phyloP scores from a whole-genome alignment of 2,888 invertebrate species.

The Mythimna pallens region DNA sequence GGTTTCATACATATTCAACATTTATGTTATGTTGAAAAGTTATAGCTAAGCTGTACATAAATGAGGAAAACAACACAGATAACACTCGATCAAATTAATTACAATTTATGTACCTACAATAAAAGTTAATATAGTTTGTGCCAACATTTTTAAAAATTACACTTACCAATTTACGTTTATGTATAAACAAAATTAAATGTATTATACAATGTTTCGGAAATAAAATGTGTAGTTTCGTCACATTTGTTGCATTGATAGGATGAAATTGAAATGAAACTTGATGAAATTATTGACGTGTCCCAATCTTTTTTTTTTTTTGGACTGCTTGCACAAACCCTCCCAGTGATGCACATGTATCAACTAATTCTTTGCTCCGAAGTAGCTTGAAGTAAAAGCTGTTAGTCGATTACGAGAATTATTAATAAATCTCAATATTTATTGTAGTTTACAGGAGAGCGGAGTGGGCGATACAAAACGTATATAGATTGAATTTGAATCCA shows the following conservation, averaged over 20 bases:
- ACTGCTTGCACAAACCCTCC: constrained; percentile 26
- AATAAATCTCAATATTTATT: background rate
- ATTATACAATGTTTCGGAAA: constrained; percentile 31
- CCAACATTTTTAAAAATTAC: background rate
- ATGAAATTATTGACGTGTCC: constrained; percentile 63
- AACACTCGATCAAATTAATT: background rate
- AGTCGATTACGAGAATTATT: constrained; percentile 7
- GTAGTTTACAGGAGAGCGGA: background rate
- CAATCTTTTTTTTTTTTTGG: constrained; percentile 18
- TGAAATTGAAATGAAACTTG: constrained; percentile 11
- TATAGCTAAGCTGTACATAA: fast-evolving
- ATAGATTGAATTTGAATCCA: too few relatives aligned
- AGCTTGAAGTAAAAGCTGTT: background rate
- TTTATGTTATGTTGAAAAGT: background rate
- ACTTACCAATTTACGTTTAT: constrained; percentile 28
- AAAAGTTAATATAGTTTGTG: background rate
- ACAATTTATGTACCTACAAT: background rate
- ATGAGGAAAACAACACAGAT: background rate
- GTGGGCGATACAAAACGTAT: too few relatives aligned
- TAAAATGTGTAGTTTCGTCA: constrained; percentile 39
- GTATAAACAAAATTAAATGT: constrained; percentile 18
- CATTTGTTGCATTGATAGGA: constrained; percentile 38
- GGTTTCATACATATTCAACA: background rate
- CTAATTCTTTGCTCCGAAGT: background rate
- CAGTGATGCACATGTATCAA: background rate